Base-by-base conservation (phyloP, 1,140 invertebrate species). In the Anastatus disparis region DNA sequence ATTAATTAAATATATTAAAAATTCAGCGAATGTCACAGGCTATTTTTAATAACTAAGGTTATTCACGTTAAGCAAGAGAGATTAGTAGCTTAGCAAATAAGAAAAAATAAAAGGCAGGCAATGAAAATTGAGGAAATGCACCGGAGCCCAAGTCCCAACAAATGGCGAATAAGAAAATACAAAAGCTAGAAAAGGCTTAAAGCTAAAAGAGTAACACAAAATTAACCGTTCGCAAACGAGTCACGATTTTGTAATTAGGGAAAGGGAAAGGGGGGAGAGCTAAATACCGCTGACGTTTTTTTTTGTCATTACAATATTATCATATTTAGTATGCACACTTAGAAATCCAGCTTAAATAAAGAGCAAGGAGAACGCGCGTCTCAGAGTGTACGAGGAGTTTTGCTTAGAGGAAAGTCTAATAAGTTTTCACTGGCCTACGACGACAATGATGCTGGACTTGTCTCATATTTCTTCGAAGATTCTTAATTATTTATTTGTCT, bases 301-400 rank as follows among this genome's bases (percentile, higher is more conserved):
- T n/a, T 85, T 84, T 84, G 77, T 79, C 82, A 77, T 84, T 84
- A 82, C 84, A 85, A 85, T 85, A 86, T 85, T 85, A 85, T 85
- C 82, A 84, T 85, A 85, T 86, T 86, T 85, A 86, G 84, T 86
- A 85, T 86, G 83, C 84, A 78, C 78, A 84, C 84, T 85, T 84
- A 84, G 81, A 77, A 82, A 83, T 82, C 77, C 78, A 74, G 80
- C 84, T 86, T 85, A 86, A 85, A 85, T 86, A 85, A n/a, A 85
- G 79, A 82, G 79, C 75, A 72, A 22, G 29, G n/a, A 24, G 22
- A 70, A 52, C 42, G 67, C 63, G 74, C 78, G 78, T 79, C 82
- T 81, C 79, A 82, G 79, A 82, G 31, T 20, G n/a, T 40, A 1
- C 53, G 10, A 65, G 38, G 75, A 76, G 77, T 79, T 76, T 80